phyloP scores from a whole-genome alignment of 2,113 vertebrate genomes.

The Paraplagusia blochii region DNA sequence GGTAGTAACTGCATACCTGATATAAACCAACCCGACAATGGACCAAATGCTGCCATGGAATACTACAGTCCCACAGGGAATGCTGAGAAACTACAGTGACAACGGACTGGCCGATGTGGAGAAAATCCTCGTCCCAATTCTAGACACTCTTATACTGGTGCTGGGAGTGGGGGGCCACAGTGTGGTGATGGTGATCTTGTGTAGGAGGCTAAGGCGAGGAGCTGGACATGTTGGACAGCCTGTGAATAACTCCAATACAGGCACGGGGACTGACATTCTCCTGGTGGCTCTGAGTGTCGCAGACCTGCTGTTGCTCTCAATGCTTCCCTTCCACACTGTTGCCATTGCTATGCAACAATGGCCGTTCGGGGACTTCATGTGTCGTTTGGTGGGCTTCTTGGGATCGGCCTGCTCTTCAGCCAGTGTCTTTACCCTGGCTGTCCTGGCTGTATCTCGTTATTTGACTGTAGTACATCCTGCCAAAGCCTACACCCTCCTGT shows the following conservation, averaged over 20 bases:
- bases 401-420: constrained; percentile 69
- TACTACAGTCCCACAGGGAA: constrained; percentile 20
- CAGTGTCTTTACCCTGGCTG: constrained; percentile 70
- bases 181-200: constrained; percentile 71
- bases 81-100: constrained; percentile 44
- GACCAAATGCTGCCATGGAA: constrained; percentile 37
- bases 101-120: constrained; percentile 37
- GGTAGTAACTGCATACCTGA: constrained; percentile 17
- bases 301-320: constrained; percentile 70
- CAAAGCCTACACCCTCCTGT: constrained; percentile 60
- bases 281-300: constrained; percentile 71
- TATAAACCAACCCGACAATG: neutral
- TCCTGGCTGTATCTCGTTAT: constrained; percentile 69
- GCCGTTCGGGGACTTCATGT: constrained; percentile 70
- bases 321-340: constrained; percentile 69
- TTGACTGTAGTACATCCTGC: constrained; percentile 69
- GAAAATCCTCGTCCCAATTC: constrained; percentile 66
- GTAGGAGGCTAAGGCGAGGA: constrained; percentile 40
- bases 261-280: constrained; percentile 66
- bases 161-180: constrained; percentile 68
- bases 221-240: neutral
- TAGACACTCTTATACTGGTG: constrained; percentile 69
- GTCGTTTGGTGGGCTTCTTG: constrained; percentile 71
- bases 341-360: constrained; percentile 65
- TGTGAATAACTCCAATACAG: constrained; percentile 17